Evolutionary conservation across 2,797 vertebrate genomes (phyloP).

Genomic region (Distichodus sexfasciatus): DNA sequence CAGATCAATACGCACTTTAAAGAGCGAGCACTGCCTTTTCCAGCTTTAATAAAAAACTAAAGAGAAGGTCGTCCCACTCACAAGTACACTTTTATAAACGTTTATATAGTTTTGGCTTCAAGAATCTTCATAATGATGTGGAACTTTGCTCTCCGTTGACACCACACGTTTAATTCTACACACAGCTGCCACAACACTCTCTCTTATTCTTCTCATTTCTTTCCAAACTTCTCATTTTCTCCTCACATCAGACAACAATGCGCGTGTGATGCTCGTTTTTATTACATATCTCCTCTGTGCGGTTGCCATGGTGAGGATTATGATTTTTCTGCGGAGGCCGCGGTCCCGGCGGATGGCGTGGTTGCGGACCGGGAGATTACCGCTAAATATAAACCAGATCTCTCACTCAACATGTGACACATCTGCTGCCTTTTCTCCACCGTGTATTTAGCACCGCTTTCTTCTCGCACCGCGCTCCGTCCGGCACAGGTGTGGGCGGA

Average conservation of each 20-base stretch:
- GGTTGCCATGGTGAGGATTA: slow-evolving; percentile 49
- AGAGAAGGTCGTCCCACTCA: too few species aligned
- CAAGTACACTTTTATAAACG: too few species aligned
- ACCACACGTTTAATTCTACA: too few species aligned
- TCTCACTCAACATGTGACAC: slow-evolving; percentile 58
- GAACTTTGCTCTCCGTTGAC: too few species aligned
- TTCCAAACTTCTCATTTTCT: neutral
- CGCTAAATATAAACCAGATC: slow-evolving; percentile 71
- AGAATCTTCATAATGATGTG: too few species aligned
- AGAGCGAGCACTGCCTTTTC: too few species aligned
- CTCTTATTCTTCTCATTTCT: too few species aligned
- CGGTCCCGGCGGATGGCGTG: slow-evolving; percentile 51
- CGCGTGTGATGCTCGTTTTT: slow-evolving; percentile 16
- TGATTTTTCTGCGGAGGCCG: slow-evolving; percentile 48
- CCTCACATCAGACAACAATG: slow-evolving; percentile 13
- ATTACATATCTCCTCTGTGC: neutral
- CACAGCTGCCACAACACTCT: too few species aligned
- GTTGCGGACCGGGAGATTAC: slow-evolving; percentile 60
- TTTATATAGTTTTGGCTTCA: too few species aligned
- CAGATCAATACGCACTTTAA: too few species aligned
- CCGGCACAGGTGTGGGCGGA: slow-evolving; percentile 21
- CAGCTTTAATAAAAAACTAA: too few species aligned
- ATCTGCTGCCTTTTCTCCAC: slow-evolving; percentile 53
- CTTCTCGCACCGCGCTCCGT: neutral
- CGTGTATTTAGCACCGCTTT: slow-evolving; percentile 43